Base-by-base conservation (phyloP, 1,140 invertebrate species). In the Drosophila equinoxialis region DNA sequence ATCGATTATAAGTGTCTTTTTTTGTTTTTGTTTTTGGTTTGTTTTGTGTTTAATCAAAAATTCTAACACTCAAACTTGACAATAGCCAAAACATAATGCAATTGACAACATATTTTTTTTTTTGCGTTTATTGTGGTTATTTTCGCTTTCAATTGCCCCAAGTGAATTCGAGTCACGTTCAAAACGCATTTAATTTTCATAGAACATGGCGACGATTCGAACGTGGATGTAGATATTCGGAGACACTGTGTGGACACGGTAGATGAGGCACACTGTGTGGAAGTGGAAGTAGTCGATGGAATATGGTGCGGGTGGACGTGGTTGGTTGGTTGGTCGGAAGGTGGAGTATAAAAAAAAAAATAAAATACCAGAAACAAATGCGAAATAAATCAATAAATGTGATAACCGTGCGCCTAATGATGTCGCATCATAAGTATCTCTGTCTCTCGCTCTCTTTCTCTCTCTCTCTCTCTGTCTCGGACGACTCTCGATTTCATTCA, bases 131-230 rank as follows among this genome's bases (percentile, higher is more conserved):
- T 37, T 57, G 67, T 69, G 60, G 60, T 57, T 60, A 67, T 37
- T 17, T 54, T 51, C 72, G 65, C 26, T 64, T 57, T 37, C 54
- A 67, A 62, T 63, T 74, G 48, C 7, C 30, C 14, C 20, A 57
- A 35, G 7, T 42, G 41, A 59, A 55, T 70, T 77, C 84, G 33
- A 26, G 55, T 80, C 84, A 87, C 84, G 84, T 87, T 70, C 68
- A 66, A 74, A 75, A 84, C 84, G 80, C 77, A 87, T 87, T 87
- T 89, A 81, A 84, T 78, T 87, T 87, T 77, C 84, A 87, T 84
- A 89, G 84, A 87, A 89, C 84, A 87, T 87, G 80, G 83, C 76
- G 72, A 72, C 70, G 70, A 86, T 65, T 87, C 79, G 84, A 70
- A 89, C 79, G 79, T 86, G 82, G 68, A 75, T 35, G 33, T 14